Base-by-base conservation (phyloP, 2,888 invertebrate species). In the Pandemis cinnamomeana region DNA sequence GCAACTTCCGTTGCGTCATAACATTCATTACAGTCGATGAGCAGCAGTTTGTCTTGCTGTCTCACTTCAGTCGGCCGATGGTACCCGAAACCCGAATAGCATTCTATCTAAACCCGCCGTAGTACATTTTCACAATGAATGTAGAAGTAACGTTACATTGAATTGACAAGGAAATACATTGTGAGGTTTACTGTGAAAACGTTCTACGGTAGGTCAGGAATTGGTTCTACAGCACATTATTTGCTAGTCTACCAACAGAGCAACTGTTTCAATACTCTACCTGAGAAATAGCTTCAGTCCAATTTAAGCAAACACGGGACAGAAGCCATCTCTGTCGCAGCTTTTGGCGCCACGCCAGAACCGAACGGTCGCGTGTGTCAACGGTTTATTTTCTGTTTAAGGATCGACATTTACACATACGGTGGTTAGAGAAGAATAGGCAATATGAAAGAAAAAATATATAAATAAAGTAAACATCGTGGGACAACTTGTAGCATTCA, bases 381-480 rank as follows among this genome's bases (percentile, higher is more conserved):
- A 41, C 66, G 66, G 64, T 66, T 67, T 67, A 67, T 51, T 67
- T 67, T 67, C 66, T 67, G 66, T 67, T 51, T 53, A 67, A 67
- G 51, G 66, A 67, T 67, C 51, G 51, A 67, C 53, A 15, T 53
- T 67, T 27, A 48, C 63, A 62, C 48, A 7, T 13, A 4, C 51
- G n/a, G 41, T 51, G 44, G 13, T 4, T 58, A 27, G 5, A 5
- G 5, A 11, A 27, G 5, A 27, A 20, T 55, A 55, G 8, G 20
- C 4, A 55, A 20, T 55, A 7, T 55, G 55, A 20, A 55, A 3
- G 55, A 20, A 55, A 55, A 51, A 51, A 51, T 13, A 6, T n/a
- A n/a, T 6, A 51, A n/a, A 6, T 13, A 51, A 51, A n/a, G 4
- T 13, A 51, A 36, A 36, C 4, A 36, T 4, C 27, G 27, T 36